phyloP scores from a whole-genome alignment of 37 sponge, comb jelly and placozoan genomes.

The Lycopodina hypogea region DNA sequence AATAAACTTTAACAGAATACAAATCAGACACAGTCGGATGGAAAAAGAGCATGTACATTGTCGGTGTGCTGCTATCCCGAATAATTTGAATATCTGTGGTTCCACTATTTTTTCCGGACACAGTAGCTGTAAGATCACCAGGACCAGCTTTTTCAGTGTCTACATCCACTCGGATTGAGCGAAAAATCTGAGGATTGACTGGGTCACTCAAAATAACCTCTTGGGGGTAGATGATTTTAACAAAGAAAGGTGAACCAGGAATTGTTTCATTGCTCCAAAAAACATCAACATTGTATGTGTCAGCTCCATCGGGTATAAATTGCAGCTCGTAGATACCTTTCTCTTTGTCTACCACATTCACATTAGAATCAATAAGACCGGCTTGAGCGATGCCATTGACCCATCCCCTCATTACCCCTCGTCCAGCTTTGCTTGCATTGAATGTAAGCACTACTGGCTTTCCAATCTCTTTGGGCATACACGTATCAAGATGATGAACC shows the following conservation, averaged over 20 bases:
- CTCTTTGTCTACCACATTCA: neutral
- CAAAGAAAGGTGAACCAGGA: slow-evolving; percentile 47
- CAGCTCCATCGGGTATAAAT: slow-evolving; percentile 25
- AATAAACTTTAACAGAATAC: slow-evolving; percentile 39
- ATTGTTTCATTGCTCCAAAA: slow-evolving; percentile 33
- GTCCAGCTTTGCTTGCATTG: slow-evolving; percentile 59
- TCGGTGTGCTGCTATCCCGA: slow-evolving; percentile 14
- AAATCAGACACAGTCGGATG: slow-evolving; percentile 29
- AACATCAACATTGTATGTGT: slow-evolving; percentile 39
- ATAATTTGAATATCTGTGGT: slow-evolving; percentile 10
- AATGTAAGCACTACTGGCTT: slow-evolving; percentile 20
- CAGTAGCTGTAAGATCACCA: slow-evolving; percentile 37
- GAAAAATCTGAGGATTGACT: neutral
- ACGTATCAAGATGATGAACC: slow-evolving; percentile 11
- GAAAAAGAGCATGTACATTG: slow-evolving; percentile 26
- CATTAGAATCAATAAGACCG: neutral
- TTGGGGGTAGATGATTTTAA: slow-evolving; percentile 32
- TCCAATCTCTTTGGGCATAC: neutral
- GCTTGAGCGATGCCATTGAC: slow-evolving; percentile 8
- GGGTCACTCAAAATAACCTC: slow-evolving; percentile 5
- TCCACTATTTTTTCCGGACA: slow-evolving; percentile 27
- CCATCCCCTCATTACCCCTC: slow-evolving; percentile 39
- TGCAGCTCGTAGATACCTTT: slow-evolving; percentile 8
- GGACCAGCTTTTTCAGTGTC: slow-evolving; percentile 52
- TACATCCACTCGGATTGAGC: neutral